Conservation (phyloP, 2,113 vertebrate species). For the Oenanthe melanoleuca region DNA sequence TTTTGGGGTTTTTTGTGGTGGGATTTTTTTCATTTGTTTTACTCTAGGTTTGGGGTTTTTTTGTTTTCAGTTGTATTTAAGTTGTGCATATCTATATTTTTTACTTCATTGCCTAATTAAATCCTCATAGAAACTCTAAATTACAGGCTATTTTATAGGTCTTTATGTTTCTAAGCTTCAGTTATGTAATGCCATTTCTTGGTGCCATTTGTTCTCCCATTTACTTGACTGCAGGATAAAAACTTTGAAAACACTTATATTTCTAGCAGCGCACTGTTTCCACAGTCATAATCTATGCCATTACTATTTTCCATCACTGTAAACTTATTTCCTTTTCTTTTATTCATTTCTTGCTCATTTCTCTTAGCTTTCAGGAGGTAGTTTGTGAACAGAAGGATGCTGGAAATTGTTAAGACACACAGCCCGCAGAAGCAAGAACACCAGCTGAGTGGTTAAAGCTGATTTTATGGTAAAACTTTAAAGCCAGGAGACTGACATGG, state of each 20-base stretch:
- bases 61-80: background rate
- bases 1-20: rapidly evolving
- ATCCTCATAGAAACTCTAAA: background rate
- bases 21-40: rapidly evolving
- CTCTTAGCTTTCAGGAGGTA: background rate
- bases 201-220: background rate
- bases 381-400: background rate
- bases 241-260: background rate
- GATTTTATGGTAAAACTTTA: background rate
- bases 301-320: background rate
- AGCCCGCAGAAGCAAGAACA: background rate
- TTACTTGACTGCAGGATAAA: background rate
- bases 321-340: background rate
- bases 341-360: background rate
- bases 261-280: background rate
- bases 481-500: rapidly evolving
- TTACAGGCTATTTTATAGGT: background rate
- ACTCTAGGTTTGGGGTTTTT: rapidly evolving
- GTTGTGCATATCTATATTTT: background rate
- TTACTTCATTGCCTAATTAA: background rate
- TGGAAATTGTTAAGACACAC: background rate
- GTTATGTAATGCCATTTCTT: background rate
- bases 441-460: background rate
- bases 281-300: background rate
- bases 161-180: background rate